Evolutionary conservation across 1,140 invertebrate species (phyloP).

Genomic region (Agrilus planipennis): DNA sequence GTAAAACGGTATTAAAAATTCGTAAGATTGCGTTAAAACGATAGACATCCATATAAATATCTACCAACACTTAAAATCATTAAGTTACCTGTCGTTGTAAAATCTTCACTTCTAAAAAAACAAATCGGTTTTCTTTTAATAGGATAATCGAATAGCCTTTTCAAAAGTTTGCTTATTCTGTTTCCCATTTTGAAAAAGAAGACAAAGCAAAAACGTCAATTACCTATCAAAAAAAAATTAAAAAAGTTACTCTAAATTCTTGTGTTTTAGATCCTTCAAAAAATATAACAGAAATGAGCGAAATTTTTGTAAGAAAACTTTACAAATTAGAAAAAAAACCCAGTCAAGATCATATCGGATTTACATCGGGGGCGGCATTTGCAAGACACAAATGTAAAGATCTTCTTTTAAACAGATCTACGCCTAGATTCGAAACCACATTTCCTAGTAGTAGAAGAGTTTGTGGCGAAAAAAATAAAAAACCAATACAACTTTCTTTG

Average conservation of each 20-base stretch:
- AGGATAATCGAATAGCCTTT: conserved; percentile 38
- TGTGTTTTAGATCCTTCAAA: background rate
- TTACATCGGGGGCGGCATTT: background rate
- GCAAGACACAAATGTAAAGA: too few relatives aligned
- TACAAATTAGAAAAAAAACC: background rate
- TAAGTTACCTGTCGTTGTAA: conserved; percentile 35
- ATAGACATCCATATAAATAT: too few relatives aligned
- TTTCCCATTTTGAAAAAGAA: conserved; percentile 17
- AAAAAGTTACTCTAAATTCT: background rate
- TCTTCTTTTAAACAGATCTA: too few relatives aligned
- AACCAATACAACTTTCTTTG: too few relatives aligned
- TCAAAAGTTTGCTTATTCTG: conserved; percentile 13
- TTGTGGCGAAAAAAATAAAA: too few relatives aligned
- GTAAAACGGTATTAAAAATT: too few relatives aligned
- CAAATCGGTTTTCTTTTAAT: conserved; percentile 43
- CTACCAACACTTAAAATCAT: background rate
- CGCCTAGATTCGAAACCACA: too few relatives aligned
- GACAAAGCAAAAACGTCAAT: conserved; percentile 1
- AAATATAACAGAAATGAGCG: background rate
- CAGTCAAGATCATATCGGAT: background rate
- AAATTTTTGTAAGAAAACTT: conserved; percentile 1
- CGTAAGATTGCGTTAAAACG: too few relatives aligned
- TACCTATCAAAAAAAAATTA: background rate
- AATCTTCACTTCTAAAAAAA: conserved; percentile 41
- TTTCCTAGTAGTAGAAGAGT: too few relatives aligned